A percentile compares a stretch with the other conserved stretches of the same genome.
Conservation (phyloP, 2,797 vertebrate species). For the Threskiornis aethiopicus region DNA sequence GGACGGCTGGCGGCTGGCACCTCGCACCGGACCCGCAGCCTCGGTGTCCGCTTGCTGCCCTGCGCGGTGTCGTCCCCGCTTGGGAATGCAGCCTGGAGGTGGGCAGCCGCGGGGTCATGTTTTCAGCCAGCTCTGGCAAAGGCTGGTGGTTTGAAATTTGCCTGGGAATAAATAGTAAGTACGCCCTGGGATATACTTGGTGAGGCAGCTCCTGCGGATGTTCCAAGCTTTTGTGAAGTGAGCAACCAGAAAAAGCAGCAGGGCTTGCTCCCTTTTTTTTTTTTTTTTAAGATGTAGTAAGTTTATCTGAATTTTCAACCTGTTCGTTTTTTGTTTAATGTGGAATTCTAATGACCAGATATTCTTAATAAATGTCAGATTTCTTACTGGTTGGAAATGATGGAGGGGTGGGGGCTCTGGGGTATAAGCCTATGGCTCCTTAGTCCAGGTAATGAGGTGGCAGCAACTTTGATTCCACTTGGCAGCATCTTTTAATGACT, state of each 20-base stretch:
- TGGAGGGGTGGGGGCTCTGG: not conserved
- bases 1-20: rapidly evolving
- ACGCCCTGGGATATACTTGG: not conserved
- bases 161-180: constrained; percentile 33
- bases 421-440: not conserved
- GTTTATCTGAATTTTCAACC: not conserved
- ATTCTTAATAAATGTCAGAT: not conserved
- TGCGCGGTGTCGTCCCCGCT: rapidly evolving
- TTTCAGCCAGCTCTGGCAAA: constrained; percentile 28
- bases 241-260: not conserved
- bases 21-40: not conserved
- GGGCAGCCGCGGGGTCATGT: not conserved
- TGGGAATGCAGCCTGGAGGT: not conserved
- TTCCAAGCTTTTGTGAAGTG: not conserved
- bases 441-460: not conserved
- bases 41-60: not conserved
- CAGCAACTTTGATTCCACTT: not conserved
- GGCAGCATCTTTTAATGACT: not conserved
- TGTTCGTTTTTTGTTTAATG: not conserved
- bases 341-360: not conserved
- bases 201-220: constrained; percentile 12
- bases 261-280: not conserved
- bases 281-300: not conserved
- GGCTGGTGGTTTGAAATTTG: not conserved
- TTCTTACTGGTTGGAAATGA: not conserved